Conservation (phyloP, 2,113 vertebrate species). For the Onychostoma macrolepis region DNA sequence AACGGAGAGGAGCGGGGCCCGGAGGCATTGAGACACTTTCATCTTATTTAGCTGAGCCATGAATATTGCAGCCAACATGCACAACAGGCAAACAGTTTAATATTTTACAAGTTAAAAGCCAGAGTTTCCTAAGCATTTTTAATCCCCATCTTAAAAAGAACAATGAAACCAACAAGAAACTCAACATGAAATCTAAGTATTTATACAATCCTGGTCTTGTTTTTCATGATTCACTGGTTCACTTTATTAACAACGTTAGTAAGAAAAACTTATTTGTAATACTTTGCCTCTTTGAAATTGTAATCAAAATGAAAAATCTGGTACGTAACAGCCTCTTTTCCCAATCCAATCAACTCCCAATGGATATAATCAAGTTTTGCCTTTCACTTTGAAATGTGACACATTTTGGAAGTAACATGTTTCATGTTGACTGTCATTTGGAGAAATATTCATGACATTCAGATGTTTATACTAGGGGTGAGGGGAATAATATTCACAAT, state of each 20-base stretch:
- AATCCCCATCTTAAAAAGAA: neutral
- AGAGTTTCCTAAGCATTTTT: neutral
- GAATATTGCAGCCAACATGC: neutral
- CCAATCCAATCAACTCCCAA: neutral
- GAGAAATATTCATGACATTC: neutral
- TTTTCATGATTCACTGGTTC: neutral
- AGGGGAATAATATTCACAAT: neutral
- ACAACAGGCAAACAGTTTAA: neutral
- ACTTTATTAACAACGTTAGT: neutral
- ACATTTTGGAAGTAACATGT: neutral
- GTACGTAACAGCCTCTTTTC: neutral
- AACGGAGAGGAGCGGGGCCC: neutral
- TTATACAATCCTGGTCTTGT: constrained; percentile 1
- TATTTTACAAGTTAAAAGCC: neutral
- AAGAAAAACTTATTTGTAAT: neutral
- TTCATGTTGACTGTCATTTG: constrained; percentile 5
- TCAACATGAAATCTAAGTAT: neutral
- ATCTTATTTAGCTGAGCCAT: constrained; percentile 2
- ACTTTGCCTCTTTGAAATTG: neutral
- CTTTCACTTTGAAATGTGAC: neutral
- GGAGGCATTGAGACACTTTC: constrained; percentile 13
- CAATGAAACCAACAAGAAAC: neutral
- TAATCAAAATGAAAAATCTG: neutral
- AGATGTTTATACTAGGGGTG: neutral
- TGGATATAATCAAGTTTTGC: neutral